Percentiles rank a stretch among this genome's conserved stretches.
phyloP scores from a whole-genome alignment of 2,888 invertebrate species.

The Rugalucina vietnamica region DNA sequence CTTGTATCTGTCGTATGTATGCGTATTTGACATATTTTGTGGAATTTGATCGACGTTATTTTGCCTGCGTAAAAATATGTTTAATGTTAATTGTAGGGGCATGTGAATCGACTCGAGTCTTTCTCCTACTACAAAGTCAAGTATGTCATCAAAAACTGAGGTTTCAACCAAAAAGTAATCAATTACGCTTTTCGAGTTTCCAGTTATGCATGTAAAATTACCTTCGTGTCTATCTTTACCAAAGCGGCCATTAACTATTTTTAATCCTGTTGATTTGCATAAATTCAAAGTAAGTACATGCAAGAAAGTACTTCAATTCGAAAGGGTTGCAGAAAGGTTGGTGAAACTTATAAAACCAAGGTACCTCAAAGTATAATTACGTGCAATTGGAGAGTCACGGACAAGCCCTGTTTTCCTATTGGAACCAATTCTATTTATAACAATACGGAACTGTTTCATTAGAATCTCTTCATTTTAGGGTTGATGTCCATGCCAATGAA shows the following conservation, averaged over 20 bases:
- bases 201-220: background rate
- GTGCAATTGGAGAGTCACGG: background rate
- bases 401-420: background rate
- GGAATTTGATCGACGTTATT: background rate
- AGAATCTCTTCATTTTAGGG: too few species aligned
- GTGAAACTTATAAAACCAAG: background rate
- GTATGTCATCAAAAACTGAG: too few species aligned
- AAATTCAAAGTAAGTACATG: background rate
- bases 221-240: background rate
- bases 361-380: background rate
- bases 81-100: background rate
- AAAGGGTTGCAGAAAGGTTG: too few species aligned
- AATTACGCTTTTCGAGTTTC: background rate
- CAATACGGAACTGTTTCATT: too few species aligned
- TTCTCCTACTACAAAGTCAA: background rate
- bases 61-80: background rate
- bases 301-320: too few species aligned
- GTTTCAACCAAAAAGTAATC: background rate
- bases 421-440: too few species aligned
- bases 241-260: background rate
- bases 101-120: background rate
- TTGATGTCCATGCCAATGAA: too few species aligned
- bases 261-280: background rate
- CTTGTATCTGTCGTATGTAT: background rate
- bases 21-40: background rate